phyloP scores from a whole-genome alignment of 2,797 vertebrate species.

The Hylomyscus alleni region DNA sequence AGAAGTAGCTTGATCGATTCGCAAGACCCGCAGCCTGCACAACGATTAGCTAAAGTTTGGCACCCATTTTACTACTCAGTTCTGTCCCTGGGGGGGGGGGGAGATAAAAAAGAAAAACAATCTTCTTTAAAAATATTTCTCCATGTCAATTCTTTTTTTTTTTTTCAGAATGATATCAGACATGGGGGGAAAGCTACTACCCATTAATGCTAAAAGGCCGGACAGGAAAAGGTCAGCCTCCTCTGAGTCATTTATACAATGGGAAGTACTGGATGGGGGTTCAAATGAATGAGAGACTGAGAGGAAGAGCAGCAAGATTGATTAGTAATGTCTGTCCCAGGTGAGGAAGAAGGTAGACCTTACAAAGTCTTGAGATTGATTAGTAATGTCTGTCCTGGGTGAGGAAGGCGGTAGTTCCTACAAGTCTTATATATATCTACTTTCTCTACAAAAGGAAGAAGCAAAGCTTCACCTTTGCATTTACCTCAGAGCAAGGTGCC shows the following conservation, averaged over 20 bases:
- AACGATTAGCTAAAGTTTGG: conserved; percentile 26
- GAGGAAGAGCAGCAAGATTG: neutral
- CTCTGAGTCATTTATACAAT: neutral
- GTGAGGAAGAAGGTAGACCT: neutral
- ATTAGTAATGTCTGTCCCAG: neutral
- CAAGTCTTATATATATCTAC: neutral
- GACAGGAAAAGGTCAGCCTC: neutral
- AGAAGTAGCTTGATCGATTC: rapidly evolving
- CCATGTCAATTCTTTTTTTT: neutral
- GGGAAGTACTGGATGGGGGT: neutral
- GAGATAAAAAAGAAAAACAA: neutral
- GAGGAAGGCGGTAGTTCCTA: neutral
- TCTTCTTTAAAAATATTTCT: neutral
- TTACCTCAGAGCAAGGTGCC: neutral
- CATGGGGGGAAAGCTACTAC: neutral
- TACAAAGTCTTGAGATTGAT: neutral
- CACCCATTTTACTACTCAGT: neutral
- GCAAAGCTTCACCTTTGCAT: neutral
- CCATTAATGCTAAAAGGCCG: neutral
- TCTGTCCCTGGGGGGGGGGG: rapidly evolving
- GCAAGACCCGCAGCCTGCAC: neutral
- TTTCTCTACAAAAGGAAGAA: neutral
- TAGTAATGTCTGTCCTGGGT: neutral
- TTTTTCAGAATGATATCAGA: neutral
- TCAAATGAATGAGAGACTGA: neutral